These are phyloP conservation scores for Aepyceros melampus DNA, from an alignment of 2,113 vertebrate species.

Conservation along the genomic window DNA sequence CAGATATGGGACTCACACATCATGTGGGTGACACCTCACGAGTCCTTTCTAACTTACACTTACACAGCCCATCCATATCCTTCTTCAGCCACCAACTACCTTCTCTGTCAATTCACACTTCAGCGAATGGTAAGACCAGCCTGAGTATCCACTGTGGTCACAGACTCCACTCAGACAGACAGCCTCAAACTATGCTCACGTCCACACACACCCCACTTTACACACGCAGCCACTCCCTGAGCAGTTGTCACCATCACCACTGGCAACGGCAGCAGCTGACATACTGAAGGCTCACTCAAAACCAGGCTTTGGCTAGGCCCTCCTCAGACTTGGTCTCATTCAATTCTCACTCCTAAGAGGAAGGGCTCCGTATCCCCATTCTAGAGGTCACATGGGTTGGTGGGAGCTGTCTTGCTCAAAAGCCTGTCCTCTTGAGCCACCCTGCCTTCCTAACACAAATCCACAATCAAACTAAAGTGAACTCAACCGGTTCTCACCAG, in stretches of 20 bases:
- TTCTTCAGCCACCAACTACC: background rate
- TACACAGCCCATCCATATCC: background rate
- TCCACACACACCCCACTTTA: background rate
- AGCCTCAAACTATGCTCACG: background rate
- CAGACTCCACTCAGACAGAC: accelerated
- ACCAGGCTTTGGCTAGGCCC: background rate
- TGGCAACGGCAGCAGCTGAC: accelerated
- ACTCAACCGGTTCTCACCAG: background rate
- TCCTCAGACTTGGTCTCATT: background rate
- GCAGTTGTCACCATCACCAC: background rate
- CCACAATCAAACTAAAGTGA: background rate
- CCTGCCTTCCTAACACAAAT: background rate
- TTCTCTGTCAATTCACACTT: no score
- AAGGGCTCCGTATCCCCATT: background rate
- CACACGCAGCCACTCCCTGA: background rate
- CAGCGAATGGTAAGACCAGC: no score
- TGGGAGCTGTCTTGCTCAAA: background rate
- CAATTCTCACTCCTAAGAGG: background rate
- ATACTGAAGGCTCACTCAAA: background rate
- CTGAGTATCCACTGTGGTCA: background rate
- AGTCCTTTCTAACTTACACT: background rate
- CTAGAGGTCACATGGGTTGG: background rate
- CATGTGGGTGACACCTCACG: background rate
- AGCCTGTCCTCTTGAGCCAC: background rate
- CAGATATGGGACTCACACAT: background rate